Conservation (phyloP, 2,113 vertebrate genomes). For the Donacobius atricapilla region DNA sequence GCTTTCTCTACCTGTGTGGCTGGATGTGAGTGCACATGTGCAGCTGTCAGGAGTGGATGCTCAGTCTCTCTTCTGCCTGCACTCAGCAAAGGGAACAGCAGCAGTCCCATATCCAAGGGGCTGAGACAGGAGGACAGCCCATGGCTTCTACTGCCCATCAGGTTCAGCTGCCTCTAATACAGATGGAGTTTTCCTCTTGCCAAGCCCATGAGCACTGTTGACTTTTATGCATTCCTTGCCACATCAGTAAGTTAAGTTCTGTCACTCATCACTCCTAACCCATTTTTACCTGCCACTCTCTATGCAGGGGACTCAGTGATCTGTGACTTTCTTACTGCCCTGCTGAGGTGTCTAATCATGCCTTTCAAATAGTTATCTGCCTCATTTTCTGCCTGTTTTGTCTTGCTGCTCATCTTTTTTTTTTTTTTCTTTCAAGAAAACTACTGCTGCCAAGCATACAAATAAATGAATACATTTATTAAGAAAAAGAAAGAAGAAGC, state of each 20-base stretch:
- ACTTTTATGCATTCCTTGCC: neutral
- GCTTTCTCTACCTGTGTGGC: neutral
- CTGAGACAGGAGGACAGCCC: neutral
- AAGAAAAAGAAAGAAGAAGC: neutral
- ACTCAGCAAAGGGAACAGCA: neutral
- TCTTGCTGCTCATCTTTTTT: neutral
- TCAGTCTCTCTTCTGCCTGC: neutral
- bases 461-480: neutral
- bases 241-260: neutral
- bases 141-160: neutral
- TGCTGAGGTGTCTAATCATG: neutral
- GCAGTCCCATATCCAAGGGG: neutral
- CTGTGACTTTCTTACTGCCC: neutral
- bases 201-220: neutral
- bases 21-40: no score
- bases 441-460: neutral
- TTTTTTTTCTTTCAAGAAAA: neutral
- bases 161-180: neutral
- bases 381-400: neutral
- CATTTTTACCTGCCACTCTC: neutral
- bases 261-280: neutral
- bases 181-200: neutral
- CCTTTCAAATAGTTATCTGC: neutral
- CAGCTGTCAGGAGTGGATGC: neutral
- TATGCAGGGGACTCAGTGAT: neutral